Conservation (phyloP, 1,140 invertebrate species). For the Drosophila persimilis region DNA sequence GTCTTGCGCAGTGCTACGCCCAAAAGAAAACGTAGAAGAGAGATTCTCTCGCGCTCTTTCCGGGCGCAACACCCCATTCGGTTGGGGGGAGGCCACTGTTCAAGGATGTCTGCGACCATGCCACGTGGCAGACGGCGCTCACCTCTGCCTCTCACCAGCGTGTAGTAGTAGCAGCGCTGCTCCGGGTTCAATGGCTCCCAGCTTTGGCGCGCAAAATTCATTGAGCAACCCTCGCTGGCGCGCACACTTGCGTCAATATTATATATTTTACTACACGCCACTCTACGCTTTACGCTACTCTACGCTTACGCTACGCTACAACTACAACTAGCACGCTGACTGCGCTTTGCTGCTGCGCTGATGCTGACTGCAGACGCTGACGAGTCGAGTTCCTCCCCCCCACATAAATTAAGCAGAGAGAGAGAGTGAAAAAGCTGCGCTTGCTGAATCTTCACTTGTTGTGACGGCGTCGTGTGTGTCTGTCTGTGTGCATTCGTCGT, state of each 20-base stretch:
- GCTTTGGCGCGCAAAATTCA: conserved; percentile 53
- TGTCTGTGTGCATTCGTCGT: too few relatives aligned
- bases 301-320: conserved; percentile 37
- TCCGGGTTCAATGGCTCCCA: conserved; percentile 56
- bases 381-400: too few relatives aligned
- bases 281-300: conserved; percentile 16
- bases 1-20: conserved; percentile 62
- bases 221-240: conserved; percentile 39
- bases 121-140: conserved; percentile 56
- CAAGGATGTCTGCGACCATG: conserved; percentile 71
- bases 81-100: conserved; percentile 25
- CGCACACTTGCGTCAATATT: conserved; percentile 35
- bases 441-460: not conserved
- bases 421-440: too few relatives aligned
- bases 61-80: conserved; percentile 51
- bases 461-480: too few relatives aligned
- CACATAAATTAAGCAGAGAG: too few relatives aligned
- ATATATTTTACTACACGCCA: conserved; percentile 35
- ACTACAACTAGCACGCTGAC: conserved; percentile 24
- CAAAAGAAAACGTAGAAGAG: conserved; percentile 35
- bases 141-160: not conserved
- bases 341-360: not conserved
- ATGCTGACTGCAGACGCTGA: conserved; percentile 8
- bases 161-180: not conserved
- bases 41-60: conserved; percentile 12